Percentiles rank a stretch among this genome's conserved stretches.
Conservation (phyloP, 2,113 vertebrate species). For the Planiliza haematocheilus region DNA sequence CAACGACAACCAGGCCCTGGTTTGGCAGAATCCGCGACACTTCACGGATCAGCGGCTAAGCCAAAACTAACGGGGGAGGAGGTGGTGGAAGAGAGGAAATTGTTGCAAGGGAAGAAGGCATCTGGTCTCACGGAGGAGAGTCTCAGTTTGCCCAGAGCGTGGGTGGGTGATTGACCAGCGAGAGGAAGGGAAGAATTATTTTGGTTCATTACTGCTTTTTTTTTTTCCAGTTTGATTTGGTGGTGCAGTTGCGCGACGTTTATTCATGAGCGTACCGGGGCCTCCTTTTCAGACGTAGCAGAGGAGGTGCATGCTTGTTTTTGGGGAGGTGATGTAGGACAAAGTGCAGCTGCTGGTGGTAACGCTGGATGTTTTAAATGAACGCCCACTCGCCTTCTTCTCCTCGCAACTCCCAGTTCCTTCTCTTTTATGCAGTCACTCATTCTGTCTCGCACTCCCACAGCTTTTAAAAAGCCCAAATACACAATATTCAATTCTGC, state of each 20-base stretch:
- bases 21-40: conserved; percentile 75
- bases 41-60: conserved; percentile 70
- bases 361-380: conserved; percentile 54
- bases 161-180: conserved; percentile 51
- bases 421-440: conserved; percentile 8
- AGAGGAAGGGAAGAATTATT: conserved; percentile 56
- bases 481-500: conserved; percentile 30
- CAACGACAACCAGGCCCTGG: conserved; percentile 44
- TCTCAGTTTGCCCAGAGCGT: conserved; percentile 41
- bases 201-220: conserved; percentile 34
- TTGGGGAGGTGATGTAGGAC: conserved; percentile 48
- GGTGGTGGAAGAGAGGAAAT: conserved; percentile 13
- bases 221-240: conserved; percentile 49
- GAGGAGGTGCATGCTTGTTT: conserved; percentile 50
- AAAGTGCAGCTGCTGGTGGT: conserved; percentile 63
- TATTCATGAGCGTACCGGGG: conserved; percentile 59
- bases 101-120: conserved; percentile 46
- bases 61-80: conserved; percentile 52
- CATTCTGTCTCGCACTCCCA: conserved; percentile 25
- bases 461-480: not conserved
- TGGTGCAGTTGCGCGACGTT: conserved; percentile 44
- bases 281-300: conserved; percentile 62
- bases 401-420: conserved; percentile 23
- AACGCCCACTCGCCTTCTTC: conserved; percentile 29
- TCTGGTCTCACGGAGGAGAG: conserved; percentile 64